Evolutionary conservation across 2,113 vertebrate species (phyloP), one percentile per base, ranked within the genome.

Genomic region (Petaurus breviceps): DNA sequence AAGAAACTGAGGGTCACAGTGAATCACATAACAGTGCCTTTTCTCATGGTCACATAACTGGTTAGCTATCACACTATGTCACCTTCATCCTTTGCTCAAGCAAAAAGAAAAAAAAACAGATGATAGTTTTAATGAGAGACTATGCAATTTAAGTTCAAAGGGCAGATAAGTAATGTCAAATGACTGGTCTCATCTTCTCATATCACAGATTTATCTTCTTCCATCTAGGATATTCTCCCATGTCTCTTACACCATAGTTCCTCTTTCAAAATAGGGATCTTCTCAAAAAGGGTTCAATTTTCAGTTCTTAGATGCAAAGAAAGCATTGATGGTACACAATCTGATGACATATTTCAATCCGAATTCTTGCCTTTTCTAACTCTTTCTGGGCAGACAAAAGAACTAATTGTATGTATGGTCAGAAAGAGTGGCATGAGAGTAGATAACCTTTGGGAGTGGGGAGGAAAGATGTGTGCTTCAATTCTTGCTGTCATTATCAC

Each of bases 281-380:
- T n/a, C 77, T 91, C 54, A 90, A 94, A 31, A 26, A 0, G 25
- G 96, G 52, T 90, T 90, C 94, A 28, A 26, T 95, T 96, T 95
- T 96, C 94, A 97, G 52, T 96, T 94, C 92, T 10, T 4, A 91
- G 57, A 92, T 91, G 96, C 95, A 84, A 1, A 95, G 90, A 95
- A 93, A 93, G 92, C 93, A 94, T 96, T 89, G 92, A 94, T 92
- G 94, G 96, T 95, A 93, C 96, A 94, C 95, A 93, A 53, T 97
- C 94, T 89, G 89, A 96, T 53, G 92, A 90, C n/a, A 93, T 95
- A 97, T 98, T 96, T 93, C 93, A 94, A 96, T 94, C 19, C n/a
- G 23, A 84, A 43, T 84, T 43, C 68, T 84, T 84, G 68, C n/a
- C 68, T 51, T 61, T 50, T n/a, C 53, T 55, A 0, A n/a, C n/a